phyloP scores from a whole-genome alignment of 2,113 vertebrate species.

The Tachycineta bicolor region DNA sequence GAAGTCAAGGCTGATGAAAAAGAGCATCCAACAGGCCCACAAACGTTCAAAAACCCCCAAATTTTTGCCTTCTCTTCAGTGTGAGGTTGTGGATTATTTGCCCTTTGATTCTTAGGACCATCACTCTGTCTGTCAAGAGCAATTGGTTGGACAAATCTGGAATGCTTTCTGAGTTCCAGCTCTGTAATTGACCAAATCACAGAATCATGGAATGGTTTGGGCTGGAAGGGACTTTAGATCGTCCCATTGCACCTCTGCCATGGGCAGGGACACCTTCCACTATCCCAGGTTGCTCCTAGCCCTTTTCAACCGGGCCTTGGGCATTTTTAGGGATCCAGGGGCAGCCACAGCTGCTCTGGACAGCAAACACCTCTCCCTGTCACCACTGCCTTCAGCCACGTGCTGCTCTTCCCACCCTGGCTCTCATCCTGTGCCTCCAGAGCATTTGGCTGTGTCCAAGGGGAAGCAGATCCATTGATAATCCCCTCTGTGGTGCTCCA shows the following conservation, averaged over 20 bases:
- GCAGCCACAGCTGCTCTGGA: background rate
- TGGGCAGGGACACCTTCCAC: background rate
- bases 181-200: background rate
- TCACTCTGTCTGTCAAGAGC: background rate
- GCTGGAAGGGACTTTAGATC: background rate
- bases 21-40: background rate
- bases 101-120: background rate
- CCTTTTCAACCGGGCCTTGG: background rate
- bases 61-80: background rate
- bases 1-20: background rate
- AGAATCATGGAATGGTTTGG: background rate
- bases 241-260: too few relatives aligned
- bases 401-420: background rate
- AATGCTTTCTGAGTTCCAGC: background rate
- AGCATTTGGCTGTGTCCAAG: background rate
- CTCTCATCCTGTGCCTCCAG: background rate
- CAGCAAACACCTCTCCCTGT: background rate
- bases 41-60: background rate
- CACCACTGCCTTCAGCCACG: background rate
- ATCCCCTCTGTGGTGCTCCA: background rate
- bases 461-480: background rate
- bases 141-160: background rate
- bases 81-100: background rate
- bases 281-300: rapidly evolving
- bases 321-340: background rate